Conservation (phyloP, 2,888 invertebrate species). For the Miltochrista miniata region DNA sequence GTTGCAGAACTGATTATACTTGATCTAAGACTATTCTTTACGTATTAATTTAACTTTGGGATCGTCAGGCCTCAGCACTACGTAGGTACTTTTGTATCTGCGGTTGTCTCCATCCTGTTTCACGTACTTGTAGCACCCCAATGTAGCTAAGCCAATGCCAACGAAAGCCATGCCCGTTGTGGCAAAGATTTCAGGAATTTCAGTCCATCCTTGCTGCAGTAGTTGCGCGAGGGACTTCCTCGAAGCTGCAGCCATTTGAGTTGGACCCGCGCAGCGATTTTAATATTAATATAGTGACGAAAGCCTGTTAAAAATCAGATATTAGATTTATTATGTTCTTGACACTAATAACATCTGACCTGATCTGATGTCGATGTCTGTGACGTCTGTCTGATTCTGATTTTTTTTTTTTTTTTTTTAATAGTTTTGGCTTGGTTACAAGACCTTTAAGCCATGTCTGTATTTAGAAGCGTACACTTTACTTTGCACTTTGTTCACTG, state of each 20-base stretch:
- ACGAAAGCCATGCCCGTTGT: conserved; percentile 82
- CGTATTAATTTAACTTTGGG: conserved; percentile 83
- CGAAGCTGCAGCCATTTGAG: conserved; percentile 59
- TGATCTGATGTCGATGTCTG: no score
- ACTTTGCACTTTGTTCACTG: no score
- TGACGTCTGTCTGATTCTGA: no score
- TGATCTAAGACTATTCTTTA: conserved; percentile 66
- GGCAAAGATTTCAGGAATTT: conserved; percentile 88
- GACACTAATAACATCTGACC: no score
- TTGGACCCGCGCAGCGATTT: not conserved
- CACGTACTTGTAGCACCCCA: conserved; percentile 77
- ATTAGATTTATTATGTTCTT: no score
- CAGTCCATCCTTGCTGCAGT: conserved; percentile 82
- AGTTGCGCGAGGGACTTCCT: conserved; percentile 66
- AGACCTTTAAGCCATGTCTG: no score
- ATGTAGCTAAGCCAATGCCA: conserved; percentile 79
- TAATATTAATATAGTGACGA: not conserved
- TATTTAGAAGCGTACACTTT: no score
- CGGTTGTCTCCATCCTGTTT: conserved; percentile 86
- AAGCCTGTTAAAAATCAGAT: no score
- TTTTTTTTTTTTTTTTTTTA: no score
- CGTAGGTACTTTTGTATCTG: conserved; percentile 85
- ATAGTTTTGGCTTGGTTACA: no score
- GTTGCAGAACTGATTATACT: conserved; percentile 5
- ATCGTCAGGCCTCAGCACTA: conserved; percentile 87